Conservation (phyloP, 2,797 vertebrate species). For the Picus viridis region DNA sequence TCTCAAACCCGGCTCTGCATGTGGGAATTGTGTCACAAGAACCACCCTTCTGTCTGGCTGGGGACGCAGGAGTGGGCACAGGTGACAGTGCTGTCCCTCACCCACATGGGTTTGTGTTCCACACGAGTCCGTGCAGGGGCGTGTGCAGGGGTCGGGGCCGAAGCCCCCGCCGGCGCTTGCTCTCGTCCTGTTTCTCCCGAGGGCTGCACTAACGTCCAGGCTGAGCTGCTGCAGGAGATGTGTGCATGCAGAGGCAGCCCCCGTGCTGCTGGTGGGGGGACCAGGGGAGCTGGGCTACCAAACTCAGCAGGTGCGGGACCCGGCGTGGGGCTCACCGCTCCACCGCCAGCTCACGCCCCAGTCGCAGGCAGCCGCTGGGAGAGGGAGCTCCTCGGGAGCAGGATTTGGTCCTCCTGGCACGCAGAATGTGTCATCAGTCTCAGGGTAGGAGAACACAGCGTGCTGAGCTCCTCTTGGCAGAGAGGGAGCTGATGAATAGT, state of each 20-base stretch:
- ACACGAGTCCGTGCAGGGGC: fast-evolving
- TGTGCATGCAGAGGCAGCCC: fast-evolving
- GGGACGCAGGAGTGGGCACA: fast-evolving
- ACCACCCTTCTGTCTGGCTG: not conserved
- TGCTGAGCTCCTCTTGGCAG: slow-evolving; percentile 41
- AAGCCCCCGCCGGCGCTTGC: not conserved
- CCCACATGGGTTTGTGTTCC: not conserved
- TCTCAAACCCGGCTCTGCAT: not conserved
- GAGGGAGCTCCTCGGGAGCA: not conserved
- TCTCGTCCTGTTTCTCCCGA: not conserved
- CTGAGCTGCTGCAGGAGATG: not conserved
- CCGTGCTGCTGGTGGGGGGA: fast-evolving
- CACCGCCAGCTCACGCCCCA: fast-evolving
- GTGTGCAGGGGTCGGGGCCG: not conserved
- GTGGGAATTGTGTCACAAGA: not conserved
- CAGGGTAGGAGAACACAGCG: slow-evolving; percentile 6
- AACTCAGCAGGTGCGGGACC: not conserved
- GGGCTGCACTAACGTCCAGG: not conserved
- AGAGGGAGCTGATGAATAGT: slow-evolving; percentile 35
- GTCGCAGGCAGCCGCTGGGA: not conserved
- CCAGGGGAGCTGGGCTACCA: not conserved
- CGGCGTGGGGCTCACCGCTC: not conserved
- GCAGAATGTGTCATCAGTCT: not conserved
- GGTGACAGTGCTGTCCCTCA: not conserved
- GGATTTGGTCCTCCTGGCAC: not conserved